Percentiles rank a stretch among this genome's conserved stretches.
phyloP scores from a whole-genome alignment of 2,113 vertebrate species.

The Xenopus laevis region DNA sequence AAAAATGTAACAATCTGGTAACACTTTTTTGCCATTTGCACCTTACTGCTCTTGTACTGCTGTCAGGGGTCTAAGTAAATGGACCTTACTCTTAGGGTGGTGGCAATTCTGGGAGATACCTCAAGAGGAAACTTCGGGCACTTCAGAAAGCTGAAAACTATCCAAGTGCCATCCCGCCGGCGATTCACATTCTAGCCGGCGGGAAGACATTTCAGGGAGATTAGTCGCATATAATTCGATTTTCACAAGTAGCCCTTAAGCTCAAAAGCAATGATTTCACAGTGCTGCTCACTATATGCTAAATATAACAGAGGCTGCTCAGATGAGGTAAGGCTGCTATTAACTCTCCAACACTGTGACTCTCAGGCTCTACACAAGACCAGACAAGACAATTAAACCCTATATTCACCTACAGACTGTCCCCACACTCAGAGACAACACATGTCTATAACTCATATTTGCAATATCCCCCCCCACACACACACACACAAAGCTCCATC shows the following conservation, averaged over 20 bases:
- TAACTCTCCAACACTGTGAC: constrained; percentile 30
- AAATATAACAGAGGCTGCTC: constrained; percentile 20
- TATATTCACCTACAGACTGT: constrained; percentile 38
- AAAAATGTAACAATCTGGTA: too few relatives aligned
- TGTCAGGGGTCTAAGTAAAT: too few relatives aligned
- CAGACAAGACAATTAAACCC: constrained; percentile 42
- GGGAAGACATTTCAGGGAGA: too few relatives aligned
- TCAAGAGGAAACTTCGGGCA: too few relatives aligned
- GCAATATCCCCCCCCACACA: constrained; percentile 32
- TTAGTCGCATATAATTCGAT: too few relatives aligned
- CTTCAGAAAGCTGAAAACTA: too few relatives aligned
- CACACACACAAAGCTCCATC: constrained; percentile 38
- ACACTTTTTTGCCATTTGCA: too few relatives aligned
- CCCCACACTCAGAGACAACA: constrained; percentile 37
- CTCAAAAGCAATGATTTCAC: constrained; percentile 23
- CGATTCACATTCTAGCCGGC: too few relatives aligned
- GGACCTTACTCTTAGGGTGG: too few relatives aligned
- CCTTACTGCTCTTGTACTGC: too few relatives aligned
- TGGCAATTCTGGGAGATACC: too few relatives aligned
- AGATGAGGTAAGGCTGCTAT: constrained; percentile 36
- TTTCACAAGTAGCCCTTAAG: constrained; percentile 30
- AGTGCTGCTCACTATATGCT: background rate
- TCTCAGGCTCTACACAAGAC: constrained; percentile 17
- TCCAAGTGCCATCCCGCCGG: too few relatives aligned
- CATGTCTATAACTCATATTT: constrained; percentile 29